Evolutionary conservation across 2,797 vertebrate species (phyloP), one percentile per base, ranked within the genome.

Genomic region (Lophotriccus pileatus): DNA sequence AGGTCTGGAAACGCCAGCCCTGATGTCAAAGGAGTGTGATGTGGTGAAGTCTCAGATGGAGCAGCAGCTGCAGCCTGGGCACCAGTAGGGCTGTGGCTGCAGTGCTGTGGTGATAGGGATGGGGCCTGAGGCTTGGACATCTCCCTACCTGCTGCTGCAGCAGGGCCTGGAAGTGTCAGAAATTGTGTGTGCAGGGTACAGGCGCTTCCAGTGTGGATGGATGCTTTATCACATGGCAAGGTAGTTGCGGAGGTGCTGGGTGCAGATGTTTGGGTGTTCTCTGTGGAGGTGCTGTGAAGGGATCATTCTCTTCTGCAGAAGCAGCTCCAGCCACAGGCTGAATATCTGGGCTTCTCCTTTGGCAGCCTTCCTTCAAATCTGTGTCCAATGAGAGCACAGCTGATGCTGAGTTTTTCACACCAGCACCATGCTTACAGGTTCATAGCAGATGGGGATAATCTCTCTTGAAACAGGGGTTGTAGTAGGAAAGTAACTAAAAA

Each of bases 401-500:
- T 46, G 78, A n/a, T 56, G 74, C 85, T 82, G 84, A 47, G 25
- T 15, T 86, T 86, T 94, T 94, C 46, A 95, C 84, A 58, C 81
- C 52, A 69, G 92, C 69, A 83, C 93, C 95, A 75, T 68, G 73
- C 84, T 95, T 96, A 49, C 83, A 93, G 36, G 52, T 72, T 70
- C 28, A 16, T 37, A 96, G 88, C 16, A 95, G 82, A 25, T 96
- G 84, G 70, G 90, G 92, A 39, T 70, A 95, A 43, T 85, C 78
- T 86, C 64, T 82, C 79, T 90, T 92, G 78, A 97, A 97, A 87
- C 85, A 94, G 55, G 84, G 79, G 39, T 93, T 95, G 58, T 94
- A 81, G 44, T 89, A 95, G 63, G 94, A 96, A 80, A 97, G 89
- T 70, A 97, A 79, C 82, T 96, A 44, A 74, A 90, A 86, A 87